phyloP scores from a whole-genome alignment of 2,888 invertebrate species.

The Noctua fimbriata region DNA sequence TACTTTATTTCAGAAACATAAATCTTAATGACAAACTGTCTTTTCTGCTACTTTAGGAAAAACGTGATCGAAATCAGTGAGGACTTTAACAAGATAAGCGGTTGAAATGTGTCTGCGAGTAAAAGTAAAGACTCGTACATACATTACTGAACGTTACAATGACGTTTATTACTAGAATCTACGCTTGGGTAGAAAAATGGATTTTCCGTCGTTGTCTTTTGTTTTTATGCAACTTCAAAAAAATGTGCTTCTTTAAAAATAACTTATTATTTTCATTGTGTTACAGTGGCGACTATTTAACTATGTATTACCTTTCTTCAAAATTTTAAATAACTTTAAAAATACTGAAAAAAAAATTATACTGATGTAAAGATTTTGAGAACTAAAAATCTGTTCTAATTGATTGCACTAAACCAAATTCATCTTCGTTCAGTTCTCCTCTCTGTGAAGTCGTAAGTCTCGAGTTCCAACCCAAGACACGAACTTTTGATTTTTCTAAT shows the following conservation, averaged over 20 bases:
- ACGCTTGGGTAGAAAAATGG: background rate
- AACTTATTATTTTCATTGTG: background rate
- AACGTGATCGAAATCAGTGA: constrained; percentile 36
- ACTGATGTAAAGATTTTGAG: background rate
- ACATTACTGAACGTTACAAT: background rate
- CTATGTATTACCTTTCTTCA: no score
- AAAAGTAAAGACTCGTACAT: constrained; percentile 1
- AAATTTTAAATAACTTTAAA: no score
- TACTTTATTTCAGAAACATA: background rate
- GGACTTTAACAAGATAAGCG: constrained; percentile 40
- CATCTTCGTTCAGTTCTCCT: background rate
- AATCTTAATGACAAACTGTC: constrained; percentile 10
- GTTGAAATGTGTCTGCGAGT: constrained; percentile 28
- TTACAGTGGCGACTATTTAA: no score
- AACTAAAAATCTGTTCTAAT: background rate
- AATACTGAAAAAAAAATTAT: no score
- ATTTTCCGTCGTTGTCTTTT: background rate
- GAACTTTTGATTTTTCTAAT: no score
- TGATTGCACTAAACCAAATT: background rate
- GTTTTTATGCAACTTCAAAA: background rate
- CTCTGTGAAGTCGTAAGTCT: no score
- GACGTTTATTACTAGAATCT: background rate
- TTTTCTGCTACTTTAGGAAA: constrained; percentile 34
- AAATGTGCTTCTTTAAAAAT: background rate
- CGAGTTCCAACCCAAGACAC: no score